Conservation (phyloP, 2,888 invertebrate genomes). For the Agonopterix arenella region DNA sequence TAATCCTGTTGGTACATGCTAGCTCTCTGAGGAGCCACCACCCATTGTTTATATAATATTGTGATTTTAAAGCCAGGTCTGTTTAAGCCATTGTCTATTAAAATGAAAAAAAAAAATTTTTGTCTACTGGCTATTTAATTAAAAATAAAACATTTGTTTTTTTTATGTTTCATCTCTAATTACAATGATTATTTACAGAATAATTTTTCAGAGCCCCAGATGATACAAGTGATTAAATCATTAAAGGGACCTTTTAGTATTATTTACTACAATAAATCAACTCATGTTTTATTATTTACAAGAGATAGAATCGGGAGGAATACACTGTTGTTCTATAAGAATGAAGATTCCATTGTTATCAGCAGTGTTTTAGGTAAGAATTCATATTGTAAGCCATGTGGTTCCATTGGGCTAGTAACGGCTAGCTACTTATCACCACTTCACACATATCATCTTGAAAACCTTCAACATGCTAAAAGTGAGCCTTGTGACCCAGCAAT, state of each 20-base stretch:
- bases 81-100: too few relatives aligned
- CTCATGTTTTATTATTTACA: slow-evolving; percentile 83
- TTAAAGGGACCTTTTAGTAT: slow-evolving; percentile 92
- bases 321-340: slow-evolving; percentile 82
- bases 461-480: too few relatives aligned
- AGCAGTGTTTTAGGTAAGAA: slow-evolving; percentile 73
- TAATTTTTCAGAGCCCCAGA: slow-evolving; percentile 25
- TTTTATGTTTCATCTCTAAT: not conserved
- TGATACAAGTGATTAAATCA: slow-evolving; percentile 66
- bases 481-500: too few relatives aligned
- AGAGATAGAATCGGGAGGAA: slow-evolving; percentile 92
- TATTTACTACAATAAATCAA: slow-evolving; percentile 81
- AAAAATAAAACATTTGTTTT: not conserved
- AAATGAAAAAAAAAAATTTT: too few relatives aligned
- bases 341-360: slow-evolving; percentile 50
- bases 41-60: too few relatives aligned
- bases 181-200: slow-evolving; percentile 21
- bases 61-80: too few relatives aligned
- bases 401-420: too few relatives aligned
- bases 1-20: too few relatives aligned
- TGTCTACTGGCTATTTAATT: too few relatives aligned
- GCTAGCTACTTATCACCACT: not conserved
- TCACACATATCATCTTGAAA: not conserved
- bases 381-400: too few relatives aligned
- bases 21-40: too few relatives aligned